Percentiles rank a stretch among this genome's conserved stretches.
Evolutionary conservation across 2,797 vertebrate species (phyloP).

Genomic region (Pseudopleuronectes americanus): DNA sequence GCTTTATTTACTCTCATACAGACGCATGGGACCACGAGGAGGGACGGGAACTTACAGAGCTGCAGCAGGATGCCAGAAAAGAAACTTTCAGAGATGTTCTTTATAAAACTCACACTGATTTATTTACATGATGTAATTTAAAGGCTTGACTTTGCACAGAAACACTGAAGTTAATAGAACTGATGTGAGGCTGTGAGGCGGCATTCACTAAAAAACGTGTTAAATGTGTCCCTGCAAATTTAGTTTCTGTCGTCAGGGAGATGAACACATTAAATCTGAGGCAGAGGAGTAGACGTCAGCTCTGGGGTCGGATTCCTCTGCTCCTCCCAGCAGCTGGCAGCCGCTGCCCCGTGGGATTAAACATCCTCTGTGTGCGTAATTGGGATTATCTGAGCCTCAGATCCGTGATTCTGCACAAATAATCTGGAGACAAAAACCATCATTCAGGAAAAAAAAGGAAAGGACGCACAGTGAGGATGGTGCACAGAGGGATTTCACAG

Average conservation of each 20-base stretch:
- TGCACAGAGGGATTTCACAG: slow-evolving; percentile 24
- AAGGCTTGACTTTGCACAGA: neutral
- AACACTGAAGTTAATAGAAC: too few species aligned
- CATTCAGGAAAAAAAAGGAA: slow-evolving; percentile 47
- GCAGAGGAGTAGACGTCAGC: too few species aligned
- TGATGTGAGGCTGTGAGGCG: too few species aligned
- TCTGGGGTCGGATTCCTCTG: neutral
- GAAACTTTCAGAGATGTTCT: neutral
- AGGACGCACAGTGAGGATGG: neutral
- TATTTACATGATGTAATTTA: slow-evolving; percentile 8
- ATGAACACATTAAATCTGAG: too few species aligned
- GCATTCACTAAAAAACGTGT: too few species aligned
- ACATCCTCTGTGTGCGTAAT: slow-evolving; percentile 40
- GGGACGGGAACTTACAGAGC: neutral
- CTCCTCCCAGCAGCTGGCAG: slow-evolving; percentile 40
- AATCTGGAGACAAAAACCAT: slow-evolving; percentile 48
- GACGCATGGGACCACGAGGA: slow-evolving; percentile 8
- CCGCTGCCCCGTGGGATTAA: slow-evolving; percentile 52
- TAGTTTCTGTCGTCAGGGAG: too few species aligned
- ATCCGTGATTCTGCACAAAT: slow-evolving; percentile 32
- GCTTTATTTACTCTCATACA: slow-evolving; percentile 21
- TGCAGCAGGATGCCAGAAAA: neutral
- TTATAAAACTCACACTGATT: neutral
- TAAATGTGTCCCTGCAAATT: too few species aligned
- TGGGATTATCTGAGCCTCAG: slow-evolving; percentile 48